phyloP scores from a whole-genome alignment of 92 coral and sea anemone genomes.

The Heliopora coerulea region DNA sequence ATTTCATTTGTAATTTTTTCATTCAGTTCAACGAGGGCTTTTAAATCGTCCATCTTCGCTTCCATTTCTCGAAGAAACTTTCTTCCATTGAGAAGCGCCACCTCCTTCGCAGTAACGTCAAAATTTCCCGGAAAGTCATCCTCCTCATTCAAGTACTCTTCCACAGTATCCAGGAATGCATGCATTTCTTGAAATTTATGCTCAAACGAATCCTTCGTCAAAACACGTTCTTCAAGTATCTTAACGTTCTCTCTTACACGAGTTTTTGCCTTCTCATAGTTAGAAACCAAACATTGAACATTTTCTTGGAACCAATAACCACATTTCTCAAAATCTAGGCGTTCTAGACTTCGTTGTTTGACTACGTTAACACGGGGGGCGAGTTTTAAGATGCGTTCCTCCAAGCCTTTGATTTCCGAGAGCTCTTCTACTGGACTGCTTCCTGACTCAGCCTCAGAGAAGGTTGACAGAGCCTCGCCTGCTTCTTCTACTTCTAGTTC shows the following conservation, averaged over 20 bases:
- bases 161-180: slow-evolving; percentile 20
- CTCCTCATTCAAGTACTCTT: slow-evolving; percentile 38
- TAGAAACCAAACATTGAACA: slow-evolving; percentile 23
- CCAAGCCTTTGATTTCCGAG: slow-evolving; percentile 14
- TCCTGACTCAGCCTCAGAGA: slow-evolving; percentile 31
- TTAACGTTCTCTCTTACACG: slow-evolving; percentile 49
- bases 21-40: background rate
- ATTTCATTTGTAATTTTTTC: background rate
- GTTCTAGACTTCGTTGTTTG: slow-evolving; percentile 21
- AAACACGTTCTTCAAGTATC: slow-evolving; percentile 50
- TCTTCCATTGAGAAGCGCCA: slow-evolving; percentile 27
- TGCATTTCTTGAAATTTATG: slow-evolving; percentile 26
- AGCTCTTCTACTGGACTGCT: background rate
- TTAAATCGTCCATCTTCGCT: background rate
- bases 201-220: slow-evolving; percentile 49
- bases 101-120: slow-evolving; percentile 50
- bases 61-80: slow-evolving; percentile 27
- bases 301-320: slow-evolving; percentile 40
- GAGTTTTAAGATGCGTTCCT: slow-evolving; percentile 7
- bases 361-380: slow-evolving; percentile 22
- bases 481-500: slow-evolving; percentile 39
- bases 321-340: slow-evolving; percentile 14
- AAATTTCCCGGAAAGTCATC: slow-evolving; percentile 41
- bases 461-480: slow-evolving; percentile 37
- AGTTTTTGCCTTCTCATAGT: slow-evolving; percentile 55